Evolutionary conservation across 2,888 invertebrate genomes (phyloP).

Genomic region (Lumbricus terrestris): DNA sequence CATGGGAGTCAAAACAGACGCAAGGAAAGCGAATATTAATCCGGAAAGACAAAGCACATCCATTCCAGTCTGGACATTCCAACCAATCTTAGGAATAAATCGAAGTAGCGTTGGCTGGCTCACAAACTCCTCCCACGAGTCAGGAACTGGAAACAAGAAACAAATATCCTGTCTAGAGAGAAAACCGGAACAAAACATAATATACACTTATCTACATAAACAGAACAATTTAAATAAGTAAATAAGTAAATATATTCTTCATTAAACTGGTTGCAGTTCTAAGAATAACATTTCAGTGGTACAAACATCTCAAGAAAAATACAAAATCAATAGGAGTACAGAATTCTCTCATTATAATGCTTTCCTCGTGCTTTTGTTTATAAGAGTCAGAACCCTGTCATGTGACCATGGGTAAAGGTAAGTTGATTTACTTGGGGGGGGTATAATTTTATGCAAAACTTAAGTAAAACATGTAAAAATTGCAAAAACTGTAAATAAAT

Average conservation of each 20-base stretch:
- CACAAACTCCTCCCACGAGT: conserved; percentile 25
- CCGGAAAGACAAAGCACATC: conserved; percentile 71
- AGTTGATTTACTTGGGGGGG: too few relatives aligned
- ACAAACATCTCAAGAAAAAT: too few relatives aligned
- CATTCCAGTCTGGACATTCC: conserved; percentile 69
- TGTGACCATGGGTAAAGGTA: too few relatives aligned
- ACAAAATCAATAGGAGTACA: too few relatives aligned
- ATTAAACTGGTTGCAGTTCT: too few relatives aligned
- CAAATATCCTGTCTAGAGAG: background rate
- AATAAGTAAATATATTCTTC: too few relatives aligned
- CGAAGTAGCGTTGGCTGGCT: conserved; percentile 70
- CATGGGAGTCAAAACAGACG: conserved; percentile 60
- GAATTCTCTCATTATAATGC: too few relatives aligned
- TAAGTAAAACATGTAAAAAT: background rate
- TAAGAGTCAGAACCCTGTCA: too few relatives aligned
- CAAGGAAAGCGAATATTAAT: conserved; percentile 68
- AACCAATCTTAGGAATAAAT: conserved; percentile 68
- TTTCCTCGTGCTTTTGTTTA: too few relatives aligned
- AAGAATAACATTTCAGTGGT: too few relatives aligned
- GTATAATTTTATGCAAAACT: too few relatives aligned
- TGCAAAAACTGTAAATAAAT: background rate
- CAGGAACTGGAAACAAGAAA: background rate
- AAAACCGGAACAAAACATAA: background rate
- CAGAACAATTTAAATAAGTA: too few relatives aligned
- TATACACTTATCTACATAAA: background rate